Percentiles rank a stretch among this genome's conserved stretches.
Conservation (phyloP, 2,113 vertebrate species). For the Lepus europaeus region DNA sequence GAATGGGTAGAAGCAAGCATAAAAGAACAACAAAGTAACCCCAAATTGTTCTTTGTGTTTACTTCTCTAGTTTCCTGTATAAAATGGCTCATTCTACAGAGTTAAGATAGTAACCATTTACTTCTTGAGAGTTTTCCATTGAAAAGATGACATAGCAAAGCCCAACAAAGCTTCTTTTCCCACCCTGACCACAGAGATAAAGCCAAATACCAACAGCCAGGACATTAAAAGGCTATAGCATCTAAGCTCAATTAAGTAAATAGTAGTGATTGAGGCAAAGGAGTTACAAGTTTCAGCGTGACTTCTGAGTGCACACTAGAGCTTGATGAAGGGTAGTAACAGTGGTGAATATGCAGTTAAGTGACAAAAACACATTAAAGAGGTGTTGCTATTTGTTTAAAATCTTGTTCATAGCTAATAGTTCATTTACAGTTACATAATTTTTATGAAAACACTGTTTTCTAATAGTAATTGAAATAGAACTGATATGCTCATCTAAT, state of each 20-base stretch:
- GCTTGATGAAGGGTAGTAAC: constrained; percentile 10
- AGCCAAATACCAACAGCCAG: background rate
- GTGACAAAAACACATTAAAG: constrained; percentile 49
- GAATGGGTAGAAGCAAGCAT: constrained; percentile 38
- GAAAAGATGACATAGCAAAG: constrained; percentile 46
- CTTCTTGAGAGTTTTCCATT: constrained; percentile 41
- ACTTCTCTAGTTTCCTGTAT: background rate
- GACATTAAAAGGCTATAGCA: background rate
- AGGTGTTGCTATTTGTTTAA: constrained; percentile 41
- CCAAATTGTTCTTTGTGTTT: constrained; percentile 28
- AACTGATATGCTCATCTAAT: constrained; percentile 13
- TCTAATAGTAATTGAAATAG: constrained; percentile 45
- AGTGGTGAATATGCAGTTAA: constrained; percentile 38
- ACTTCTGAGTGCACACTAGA: constrained; percentile 26
- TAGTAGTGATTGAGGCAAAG: background rate
- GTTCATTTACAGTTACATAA: constrained; percentile 11
- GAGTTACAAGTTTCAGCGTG: background rate
- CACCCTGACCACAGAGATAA: constrained; percentile 30
- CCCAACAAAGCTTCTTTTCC: background rate
- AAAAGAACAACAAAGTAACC: constrained; percentile 34
- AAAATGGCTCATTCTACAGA: constrained; percentile 10
- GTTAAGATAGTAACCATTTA: constrained; percentile 1
- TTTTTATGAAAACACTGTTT: constrained; percentile 46
- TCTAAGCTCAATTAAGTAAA: constrained; percentile 26
- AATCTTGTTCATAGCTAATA: background rate